Percentiles rank a stretch among this genome's conserved stretches.
phyloP scores from a whole-genome alignment of 2,797 vertebrate species.

The Geotrypetes seraphini region DNA sequence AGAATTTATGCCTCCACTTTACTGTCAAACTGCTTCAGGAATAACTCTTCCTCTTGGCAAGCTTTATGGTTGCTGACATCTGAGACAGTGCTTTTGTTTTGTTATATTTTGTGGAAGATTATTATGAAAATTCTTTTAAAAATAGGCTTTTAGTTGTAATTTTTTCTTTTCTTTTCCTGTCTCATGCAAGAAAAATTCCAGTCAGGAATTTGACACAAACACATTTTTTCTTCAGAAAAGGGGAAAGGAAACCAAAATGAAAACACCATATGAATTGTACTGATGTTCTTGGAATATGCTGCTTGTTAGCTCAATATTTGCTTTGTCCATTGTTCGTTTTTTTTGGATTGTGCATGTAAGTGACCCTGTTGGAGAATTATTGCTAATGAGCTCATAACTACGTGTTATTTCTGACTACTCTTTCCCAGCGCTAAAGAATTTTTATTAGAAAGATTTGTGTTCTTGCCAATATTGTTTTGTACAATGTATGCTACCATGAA shows the following conservation, averaged over 20 bases:
- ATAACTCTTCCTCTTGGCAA: background rate
- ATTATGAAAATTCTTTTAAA: constrained; percentile 13
- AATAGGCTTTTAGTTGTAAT: background rate
- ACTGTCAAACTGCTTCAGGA: constrained; percentile 7
- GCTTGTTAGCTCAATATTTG: background rate
- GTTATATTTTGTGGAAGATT: background rate
- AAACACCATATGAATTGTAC: background rate
- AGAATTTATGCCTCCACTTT: constrained; percentile 2
- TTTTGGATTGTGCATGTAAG: constrained; percentile 1
- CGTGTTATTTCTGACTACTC: background rate
- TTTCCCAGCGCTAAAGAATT: constrained; percentile 5
- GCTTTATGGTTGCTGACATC: background rate
- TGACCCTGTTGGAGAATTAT: background rate
- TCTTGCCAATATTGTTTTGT: background rate
- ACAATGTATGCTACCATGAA: background rate
- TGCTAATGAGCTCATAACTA: constrained; percentile 3
- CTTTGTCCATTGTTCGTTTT: too few species aligned
- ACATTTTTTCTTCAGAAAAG: constrained; percentile 6
- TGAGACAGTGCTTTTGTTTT: constrained; percentile 2
- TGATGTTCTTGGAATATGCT: constrained; percentile 9
- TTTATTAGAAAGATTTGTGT: background rate
- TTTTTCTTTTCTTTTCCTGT: background rate
- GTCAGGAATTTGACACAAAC: background rate
- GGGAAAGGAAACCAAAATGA: background rate
- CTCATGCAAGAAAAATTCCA: constrained; percentile 1